Evolutionary conservation across 2,113 vertebrate genomes (phyloP).

Genomic region (Silurus asotus): DNA sequence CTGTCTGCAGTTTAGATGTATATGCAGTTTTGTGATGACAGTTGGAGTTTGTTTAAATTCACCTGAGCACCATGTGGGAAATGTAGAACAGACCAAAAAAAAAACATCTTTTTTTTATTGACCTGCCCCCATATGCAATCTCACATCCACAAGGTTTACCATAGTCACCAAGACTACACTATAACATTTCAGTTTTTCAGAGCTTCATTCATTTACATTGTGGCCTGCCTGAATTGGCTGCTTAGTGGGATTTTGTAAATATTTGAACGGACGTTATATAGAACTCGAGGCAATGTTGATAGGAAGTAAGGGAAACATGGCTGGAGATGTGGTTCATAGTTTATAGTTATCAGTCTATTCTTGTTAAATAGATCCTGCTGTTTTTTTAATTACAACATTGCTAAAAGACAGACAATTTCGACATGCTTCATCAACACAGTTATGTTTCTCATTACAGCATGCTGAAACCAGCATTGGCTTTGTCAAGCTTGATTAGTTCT

Average conservation of each 20-base stretch:
- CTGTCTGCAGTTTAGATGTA: background rate
- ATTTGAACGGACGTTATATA: background rate
- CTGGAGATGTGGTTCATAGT: slow-evolving; percentile 10
- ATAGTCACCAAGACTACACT: background rate
- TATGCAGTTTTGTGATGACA: background rate
- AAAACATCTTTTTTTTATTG: background rate
- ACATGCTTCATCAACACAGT: slow-evolving; percentile 19
- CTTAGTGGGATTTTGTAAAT: slow-evolving; percentile 13
- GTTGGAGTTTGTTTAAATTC: background rate
- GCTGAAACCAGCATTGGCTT: background rate
- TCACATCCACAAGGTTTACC: slow-evolving; percentile 19
- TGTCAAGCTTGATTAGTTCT: slow-evolving; percentile 3
- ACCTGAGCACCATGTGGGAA: background rate
- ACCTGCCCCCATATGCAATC: background rate
- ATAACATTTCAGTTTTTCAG: background rate
- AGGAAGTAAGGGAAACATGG: background rate
- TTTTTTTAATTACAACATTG: background rate
- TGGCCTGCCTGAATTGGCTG: background rate
- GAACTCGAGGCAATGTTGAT: background rate
- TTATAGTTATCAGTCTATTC: background rate
- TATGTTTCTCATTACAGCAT: slow-evolving; percentile 19
- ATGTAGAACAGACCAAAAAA: slow-evolving; percentile 2
- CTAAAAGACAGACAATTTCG: background rate
- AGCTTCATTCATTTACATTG: slow-evolving; percentile 5
- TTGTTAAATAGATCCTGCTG: background rate